Evolutionary conservation across 1,140 invertebrate species (phyloP), one percentile per base, ranked within the genome.

Genomic region (Drosophila novamexicana): DNA sequence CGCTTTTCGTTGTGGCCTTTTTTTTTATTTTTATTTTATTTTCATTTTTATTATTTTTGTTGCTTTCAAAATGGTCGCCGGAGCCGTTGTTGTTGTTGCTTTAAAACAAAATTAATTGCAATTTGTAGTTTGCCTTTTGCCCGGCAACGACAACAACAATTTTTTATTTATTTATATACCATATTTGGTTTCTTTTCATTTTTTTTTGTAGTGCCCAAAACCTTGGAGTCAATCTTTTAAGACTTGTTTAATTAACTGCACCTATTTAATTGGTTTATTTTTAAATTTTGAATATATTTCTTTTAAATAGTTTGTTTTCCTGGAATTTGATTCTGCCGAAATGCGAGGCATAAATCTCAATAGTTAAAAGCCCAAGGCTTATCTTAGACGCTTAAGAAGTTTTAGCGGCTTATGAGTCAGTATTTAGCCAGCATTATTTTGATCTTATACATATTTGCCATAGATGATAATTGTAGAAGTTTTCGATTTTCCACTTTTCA

Each of bases 91-190:
- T 50, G 53, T 49, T 62, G 45, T 66, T 50, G 67, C 22, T 66
- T 73, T 54, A 62, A 74, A 74, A 62, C 52, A 74, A 69, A 85
- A 84, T 90, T 90, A 85, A 89, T 85, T 90, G 85, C 61, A 77
- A 67, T 82, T 79, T 74, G 75, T 69, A 62, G 40, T 67, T 66
- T 40, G 53, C 52, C 58, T 68, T 73, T 68, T 61, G 53, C 10
- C 62, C 52, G 7, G 32, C 42, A 40, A 12, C 16, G n/a, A 6
- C 47, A 34, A 50, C 42, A 49, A 16, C 40, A 14, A 50, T 52
- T 40, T 64, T 18, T 47, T 47, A 5, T 52, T 53, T 62, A 37
- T 34, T 44, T n/a, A 18, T 65, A 47, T 62, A 34, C 34, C 36
- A 62, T 29, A 12, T 49, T 29, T 29, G 22, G 22, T 29, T 29